Conservation (phyloP, 2,113 vertebrate species). For the Lepisosteus osseus region DNA sequence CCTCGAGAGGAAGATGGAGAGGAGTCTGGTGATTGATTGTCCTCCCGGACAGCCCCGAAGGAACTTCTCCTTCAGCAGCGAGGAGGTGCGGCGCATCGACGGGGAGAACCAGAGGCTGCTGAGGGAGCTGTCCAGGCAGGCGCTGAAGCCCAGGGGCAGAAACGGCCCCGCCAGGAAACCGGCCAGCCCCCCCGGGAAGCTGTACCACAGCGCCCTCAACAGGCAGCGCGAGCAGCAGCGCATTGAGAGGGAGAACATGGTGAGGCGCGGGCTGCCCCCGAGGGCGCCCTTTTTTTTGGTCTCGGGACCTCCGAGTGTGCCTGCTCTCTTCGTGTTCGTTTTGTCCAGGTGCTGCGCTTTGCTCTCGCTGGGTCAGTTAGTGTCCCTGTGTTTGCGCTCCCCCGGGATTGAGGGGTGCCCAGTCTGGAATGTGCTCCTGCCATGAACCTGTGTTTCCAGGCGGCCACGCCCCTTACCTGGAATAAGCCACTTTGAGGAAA, state of each 20-base stretch:
- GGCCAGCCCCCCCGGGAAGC: constrained; percentile 31
- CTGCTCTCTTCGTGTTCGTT: not conserved
- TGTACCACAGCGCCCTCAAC: constrained; percentile 82
- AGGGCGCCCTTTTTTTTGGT: no score
- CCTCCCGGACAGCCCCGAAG: constrained; percentile 61
- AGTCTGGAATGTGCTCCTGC: no score
- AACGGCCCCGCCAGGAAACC: constrained; percentile 47
- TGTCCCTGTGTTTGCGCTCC: no score
- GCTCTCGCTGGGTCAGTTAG: not conserved
- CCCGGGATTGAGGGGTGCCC: no score
- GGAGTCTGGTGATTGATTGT: constrained; percentile 52
- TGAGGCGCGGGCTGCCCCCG: constrained; percentile 51
- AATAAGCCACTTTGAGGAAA: no score
- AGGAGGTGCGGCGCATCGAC: constrained; percentile 83
- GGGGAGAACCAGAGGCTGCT: constrained; percentile 87
- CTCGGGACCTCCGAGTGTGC: no score
- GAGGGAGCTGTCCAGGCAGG: constrained; percentile 71
- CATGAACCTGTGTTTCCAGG: no score
- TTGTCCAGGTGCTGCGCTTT: not conserved
- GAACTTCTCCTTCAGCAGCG: constrained; percentile 85
- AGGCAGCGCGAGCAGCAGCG: constrained; percentile 84
- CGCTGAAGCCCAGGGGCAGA: constrained; percentile 53
- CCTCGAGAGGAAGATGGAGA: constrained; percentile 65
- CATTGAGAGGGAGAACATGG: constrained; percentile 90
- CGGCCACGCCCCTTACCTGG: no score